These are phyloP conservation scores for Falco naumanni DNA, from an alignment of 2,797 vertebrate species.

Conservation along the genomic window DNA sequence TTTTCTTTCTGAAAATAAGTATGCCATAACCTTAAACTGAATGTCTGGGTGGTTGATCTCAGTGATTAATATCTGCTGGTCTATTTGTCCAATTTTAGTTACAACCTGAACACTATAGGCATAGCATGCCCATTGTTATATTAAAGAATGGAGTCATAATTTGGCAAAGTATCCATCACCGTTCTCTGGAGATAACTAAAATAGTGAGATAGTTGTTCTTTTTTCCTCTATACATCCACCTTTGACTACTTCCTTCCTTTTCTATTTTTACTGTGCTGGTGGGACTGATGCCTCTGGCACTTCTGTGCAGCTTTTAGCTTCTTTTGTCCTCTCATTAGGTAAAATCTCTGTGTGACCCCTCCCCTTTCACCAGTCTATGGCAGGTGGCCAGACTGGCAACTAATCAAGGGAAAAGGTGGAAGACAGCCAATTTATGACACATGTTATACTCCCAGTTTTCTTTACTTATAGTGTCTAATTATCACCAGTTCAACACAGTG, in stretches of 20 bases:
- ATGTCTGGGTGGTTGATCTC: not conserved
- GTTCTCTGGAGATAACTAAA: not conserved
- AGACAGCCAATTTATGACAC: not conserved
- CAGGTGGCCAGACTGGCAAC: not conserved
- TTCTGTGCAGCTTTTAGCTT: not conserved
- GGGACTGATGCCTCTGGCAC: not conserved
- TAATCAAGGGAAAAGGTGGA: not conserved
- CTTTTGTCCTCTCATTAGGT: constrained; percentile 8
- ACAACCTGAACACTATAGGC: not conserved
- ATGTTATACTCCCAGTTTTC: not conserved
- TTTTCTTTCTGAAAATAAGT: not conserved
- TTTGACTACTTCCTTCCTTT: not conserved
- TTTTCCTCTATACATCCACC: not conserved
- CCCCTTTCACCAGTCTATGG: not conserved
- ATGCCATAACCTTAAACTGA: not conserved
- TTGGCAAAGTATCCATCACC: not conserved
- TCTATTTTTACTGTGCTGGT: not conserved
- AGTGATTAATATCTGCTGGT: not conserved
- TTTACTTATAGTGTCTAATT: constrained; percentile 11
- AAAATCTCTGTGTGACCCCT: not conserved
- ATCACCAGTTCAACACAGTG: not conserved
- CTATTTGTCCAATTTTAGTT: not conserved
- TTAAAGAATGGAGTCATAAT: not conserved
- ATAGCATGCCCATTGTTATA: not conserved
- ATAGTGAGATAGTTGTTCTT: not conserved